These are phyloP conservation scores for Adrianichthys oophorus DNA, from an alignment of 2,797 vertebrate genomes.

Conservation along the genomic window DNA sequence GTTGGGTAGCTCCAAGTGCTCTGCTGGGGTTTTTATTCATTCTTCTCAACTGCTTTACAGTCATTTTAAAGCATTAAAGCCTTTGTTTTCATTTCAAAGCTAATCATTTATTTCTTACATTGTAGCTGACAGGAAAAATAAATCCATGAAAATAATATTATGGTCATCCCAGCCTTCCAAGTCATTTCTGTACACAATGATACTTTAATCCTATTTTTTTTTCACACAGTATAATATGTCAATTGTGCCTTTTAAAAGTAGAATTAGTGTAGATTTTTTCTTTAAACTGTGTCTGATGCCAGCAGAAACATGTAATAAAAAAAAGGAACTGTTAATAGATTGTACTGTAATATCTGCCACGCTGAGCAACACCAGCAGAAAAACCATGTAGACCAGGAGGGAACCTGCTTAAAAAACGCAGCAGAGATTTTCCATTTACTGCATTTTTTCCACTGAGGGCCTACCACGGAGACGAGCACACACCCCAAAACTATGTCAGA, in stretches of 20 bases:
- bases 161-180: constrained; percentile 5
- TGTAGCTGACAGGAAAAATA: background rate
- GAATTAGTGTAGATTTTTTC: background rate
- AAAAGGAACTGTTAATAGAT: background rate
- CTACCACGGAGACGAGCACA: constrained; percentile 26
- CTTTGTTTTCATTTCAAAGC: background rate
- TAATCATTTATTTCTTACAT: background rate
- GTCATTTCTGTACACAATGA: constrained; percentile 30
- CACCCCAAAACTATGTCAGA: background rate
- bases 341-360: constrained; percentile 1
- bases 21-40: constrained; percentile 31
- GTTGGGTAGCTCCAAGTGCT: constrained; percentile 46
- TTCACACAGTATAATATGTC: background rate
- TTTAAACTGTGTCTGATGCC: background rate
- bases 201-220: constrained; percentile 12
- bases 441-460: background rate
- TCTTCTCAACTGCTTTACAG: constrained; percentile 16
- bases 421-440: constrained; percentile 57
- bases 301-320: background rate
- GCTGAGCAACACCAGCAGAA: constrained; percentile 11
- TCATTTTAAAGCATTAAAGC: constrained; percentile 12
- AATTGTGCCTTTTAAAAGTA: constrained; percentile 1
- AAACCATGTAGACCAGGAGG: constrained; percentile 6
- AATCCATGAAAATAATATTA: constrained; percentile 32
- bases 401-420: constrained; percentile 40